A percentile compares a stretch with the other conserved stretches of the same genome.
Evolutionary conservation across 2,797 vertebrate genomes (phyloP).

Genomic region (Tragelaphus eurycerus): DNA sequence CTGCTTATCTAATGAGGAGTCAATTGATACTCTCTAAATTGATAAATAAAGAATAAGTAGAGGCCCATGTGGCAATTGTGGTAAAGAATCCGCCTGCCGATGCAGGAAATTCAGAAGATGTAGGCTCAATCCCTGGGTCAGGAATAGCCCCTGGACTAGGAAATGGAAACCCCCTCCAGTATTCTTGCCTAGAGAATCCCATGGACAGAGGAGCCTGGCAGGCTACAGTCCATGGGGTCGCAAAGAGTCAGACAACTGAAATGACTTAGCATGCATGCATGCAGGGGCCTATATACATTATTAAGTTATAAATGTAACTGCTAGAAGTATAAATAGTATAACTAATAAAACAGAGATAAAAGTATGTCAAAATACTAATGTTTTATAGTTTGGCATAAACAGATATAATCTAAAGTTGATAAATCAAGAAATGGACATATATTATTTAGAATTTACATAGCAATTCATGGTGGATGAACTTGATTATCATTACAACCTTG

Average conservation of each 20-base stretch:
- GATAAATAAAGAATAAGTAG: not conserved
- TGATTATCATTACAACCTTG: conserved; percentile 58
- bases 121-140: not conserved
- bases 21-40: not conserved
- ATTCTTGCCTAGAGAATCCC: not conserved
- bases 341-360: conserved; percentile 36
- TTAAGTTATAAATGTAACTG: conserved; percentile 37
- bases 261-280: not conserved
- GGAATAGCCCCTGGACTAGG: not conserved
- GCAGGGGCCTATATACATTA: not conserved
- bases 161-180: not conserved
- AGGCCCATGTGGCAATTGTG: not conserved
- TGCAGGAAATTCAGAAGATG: not conserved
- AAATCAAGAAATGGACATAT: not conserved
- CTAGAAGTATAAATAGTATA: not conserved
- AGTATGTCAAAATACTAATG: not conserved
- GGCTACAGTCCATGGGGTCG: not conserved
- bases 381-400: conserved; percentile 21
- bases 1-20: not conserved
- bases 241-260: not conserved
- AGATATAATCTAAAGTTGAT: conserved; percentile 13
- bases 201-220: not conserved
- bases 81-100: not conserved
- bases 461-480: conserved; percentile 52
- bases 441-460: conserved; percentile 17